Base-by-base conservation (phyloP, 2,888 invertebrate genomes). In the Stratiomys singularior region DNA sequence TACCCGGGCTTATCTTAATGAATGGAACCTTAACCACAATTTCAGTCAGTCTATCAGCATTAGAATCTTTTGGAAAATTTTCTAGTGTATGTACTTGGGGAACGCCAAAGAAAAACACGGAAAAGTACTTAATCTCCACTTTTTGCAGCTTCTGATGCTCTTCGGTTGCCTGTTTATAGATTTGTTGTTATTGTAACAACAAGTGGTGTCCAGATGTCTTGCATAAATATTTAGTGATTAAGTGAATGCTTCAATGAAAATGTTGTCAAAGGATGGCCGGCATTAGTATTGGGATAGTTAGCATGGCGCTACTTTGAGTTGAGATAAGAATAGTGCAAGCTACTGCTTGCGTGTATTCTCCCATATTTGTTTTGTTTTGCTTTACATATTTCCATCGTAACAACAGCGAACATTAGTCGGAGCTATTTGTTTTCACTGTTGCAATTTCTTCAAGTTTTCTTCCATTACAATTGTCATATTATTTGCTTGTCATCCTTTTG, bases 201-300 rank as follows among this genome's bases (percentile, higher is more conserved):
- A 28, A 63, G 27, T 63, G 63, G 25, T 28, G 63, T 15, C 63
- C 63, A 63, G 63, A 63, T 63, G 63, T 63, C 63, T 63, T 63
- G 63, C 25, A 63, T 27, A 63, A 60, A 60, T 27, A 63, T 63
- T 23, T 58, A 27, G 63, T 27, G 63, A 63, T 28, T 60, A 60
- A 60, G 18, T 60, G 15, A 27, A 27, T 63, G 63, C 7, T 27
- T 63, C 7, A 52, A 18, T n/a, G 52, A 15, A 52, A 52, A n/a
- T 52, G 52, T 63, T 25, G 63, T 63, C 63, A 63, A 63, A 63
- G 28, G 28, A 63, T 63, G 63, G n/a, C 27, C 52, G 52, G 52
- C 18, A 52, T 13, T 4, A 15, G 52, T 52, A 18, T 15, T 52
- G 52, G 15, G 18, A 52, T 52, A 52, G 52, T 52, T 52, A 52